Base-by-base conservation (phyloP, 1,140 invertebrate species). In the Ephestia elutella region DNA sequence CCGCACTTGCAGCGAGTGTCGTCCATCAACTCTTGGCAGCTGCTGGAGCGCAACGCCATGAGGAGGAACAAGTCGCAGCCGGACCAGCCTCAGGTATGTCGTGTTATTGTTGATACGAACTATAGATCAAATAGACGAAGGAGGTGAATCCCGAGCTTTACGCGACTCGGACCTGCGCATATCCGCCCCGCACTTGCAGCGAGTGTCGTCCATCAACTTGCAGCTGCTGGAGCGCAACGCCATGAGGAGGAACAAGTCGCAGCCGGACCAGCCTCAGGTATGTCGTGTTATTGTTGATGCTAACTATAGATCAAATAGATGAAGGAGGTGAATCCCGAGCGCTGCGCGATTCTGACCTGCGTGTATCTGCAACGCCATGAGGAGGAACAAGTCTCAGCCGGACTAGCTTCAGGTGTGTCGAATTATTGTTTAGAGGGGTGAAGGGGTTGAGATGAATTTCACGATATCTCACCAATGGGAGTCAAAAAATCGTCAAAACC, bases 1-100 rank as follows among this genome's bases (percentile, higher is more conserved):
- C 94, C 95, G 0, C 93, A 95, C 68, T 85, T 96, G 5, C 95
- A 94, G 5, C 90, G 94, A n/a, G 94, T 95, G 0, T 95, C 94
- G 64, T 95, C 95, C 3, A 94, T 95, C 38, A 96, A 96, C 82
- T 75, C 96, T 18, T n/a, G n/a, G n/a, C 95, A 95, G 62, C 92
- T 95, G 80, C 73, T 96, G 18, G 92, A 92, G 49, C 82, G 90
- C 28, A 93, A 94, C 57, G 92, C 92, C 18, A 92, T 94, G 62
- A 93, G 94, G 70, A 84, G 92, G 17, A 91, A 90, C 20, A 91
- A 92, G 68, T 90, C 92, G 50, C 91, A 90, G 28, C 90, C 90
- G 0, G 91, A 90, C 67, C 75, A 91, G 35, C 90, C 81, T 13
- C 85, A 89, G 73, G 84, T 88, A 71, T 35, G 44, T 65, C 59